A percentile compares a stretch with the other conserved stretches of the same genome.
Conservation (phyloP, 1,140 invertebrate species). For the Bombus impatiens region DNA sequence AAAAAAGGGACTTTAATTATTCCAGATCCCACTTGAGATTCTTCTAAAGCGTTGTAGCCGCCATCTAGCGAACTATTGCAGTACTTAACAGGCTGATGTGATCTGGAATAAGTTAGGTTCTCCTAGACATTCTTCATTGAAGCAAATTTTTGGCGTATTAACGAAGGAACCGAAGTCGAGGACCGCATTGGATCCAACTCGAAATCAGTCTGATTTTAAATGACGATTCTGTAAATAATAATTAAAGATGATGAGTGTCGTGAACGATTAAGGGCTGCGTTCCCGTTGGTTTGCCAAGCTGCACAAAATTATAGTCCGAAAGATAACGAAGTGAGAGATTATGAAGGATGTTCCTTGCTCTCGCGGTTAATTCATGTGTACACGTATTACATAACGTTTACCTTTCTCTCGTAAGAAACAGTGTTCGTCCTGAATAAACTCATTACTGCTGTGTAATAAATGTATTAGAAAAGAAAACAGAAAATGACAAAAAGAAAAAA, state of each 20-base stretch:
- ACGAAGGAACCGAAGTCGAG: background rate
- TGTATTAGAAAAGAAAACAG: background rate
- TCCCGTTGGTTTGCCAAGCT: background rate
- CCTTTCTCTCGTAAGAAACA: conserved; percentile 30
- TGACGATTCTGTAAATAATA: background rate
- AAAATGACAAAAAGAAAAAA: background rate
- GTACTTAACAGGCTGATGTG: conserved; percentile 2
- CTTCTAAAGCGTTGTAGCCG: background rate
- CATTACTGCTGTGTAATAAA: conserved; percentile 32
- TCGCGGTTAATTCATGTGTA: background rate
- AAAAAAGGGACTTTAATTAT: background rate
- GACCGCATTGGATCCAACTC: background rate
- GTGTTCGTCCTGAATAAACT: conserved; percentile 25
- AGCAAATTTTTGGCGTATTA: background rate
- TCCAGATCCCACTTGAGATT: background rate
- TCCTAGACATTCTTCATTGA: background rate
- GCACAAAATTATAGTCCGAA: conserved; percentile 20
- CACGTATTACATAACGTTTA: conserved; percentile 4
- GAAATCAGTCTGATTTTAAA: conserved; percentile 1
- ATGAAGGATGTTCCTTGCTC: background rate
- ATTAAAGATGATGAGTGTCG: background rate
- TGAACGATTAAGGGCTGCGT: background rate
- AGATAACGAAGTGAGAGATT: background rate
- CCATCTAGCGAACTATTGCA: background rate
- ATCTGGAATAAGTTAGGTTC: background rate